Base-by-base conservation (phyloP, 1,140 invertebrate species). In the Magallana angulata region DNA sequence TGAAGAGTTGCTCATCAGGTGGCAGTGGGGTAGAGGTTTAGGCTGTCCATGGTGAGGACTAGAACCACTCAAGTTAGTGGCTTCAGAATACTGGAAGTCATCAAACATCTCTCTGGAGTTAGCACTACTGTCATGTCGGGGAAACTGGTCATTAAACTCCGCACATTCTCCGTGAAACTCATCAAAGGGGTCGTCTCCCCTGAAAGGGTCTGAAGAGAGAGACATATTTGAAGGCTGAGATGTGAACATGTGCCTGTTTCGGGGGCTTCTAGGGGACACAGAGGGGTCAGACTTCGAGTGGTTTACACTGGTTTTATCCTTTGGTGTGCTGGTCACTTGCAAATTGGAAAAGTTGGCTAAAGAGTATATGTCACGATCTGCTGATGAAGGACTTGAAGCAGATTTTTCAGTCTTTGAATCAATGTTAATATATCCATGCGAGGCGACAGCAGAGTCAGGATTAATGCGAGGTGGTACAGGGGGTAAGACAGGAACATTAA, bases 131-230 rank as follows among this genome's bases (percentile, higher is more conserved):
- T 88, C 64, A n/a, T 82, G 36, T 30, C 0, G 7, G 30, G 24
- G 18, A 76, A 76, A 76, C 7, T 60, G 36, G 9, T 18, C 76
- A 62, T 88, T 85, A 60, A 90, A 88, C 8, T 30, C 8, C 8
- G 60, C 24, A 85, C 85, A 86, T 48, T 90, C 90, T 16, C 16
- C 24, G 12, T 57, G 36, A 89, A 86, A 88, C 30, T 91, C 88
- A 58, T 58, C 48, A 58, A 91, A 91, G 9, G 90, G 90, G 83
- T 91, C 90, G 9, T 89, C 82, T 18, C 89, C 81, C 71, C 82
- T 71, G 60, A 91, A 91, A 7, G 90, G 90, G 76, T 91, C 85
- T 76, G 59, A 85, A 36, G 80, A 62, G 8, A 84, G 24, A 16
- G 30, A 71, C 18, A 85, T 71, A 76, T 48, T 86, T n/a, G 81